phyloP scores from a whole-genome alignment of 2,113 vertebrate genomes.

The Laticauda laticaudata region DNA sequence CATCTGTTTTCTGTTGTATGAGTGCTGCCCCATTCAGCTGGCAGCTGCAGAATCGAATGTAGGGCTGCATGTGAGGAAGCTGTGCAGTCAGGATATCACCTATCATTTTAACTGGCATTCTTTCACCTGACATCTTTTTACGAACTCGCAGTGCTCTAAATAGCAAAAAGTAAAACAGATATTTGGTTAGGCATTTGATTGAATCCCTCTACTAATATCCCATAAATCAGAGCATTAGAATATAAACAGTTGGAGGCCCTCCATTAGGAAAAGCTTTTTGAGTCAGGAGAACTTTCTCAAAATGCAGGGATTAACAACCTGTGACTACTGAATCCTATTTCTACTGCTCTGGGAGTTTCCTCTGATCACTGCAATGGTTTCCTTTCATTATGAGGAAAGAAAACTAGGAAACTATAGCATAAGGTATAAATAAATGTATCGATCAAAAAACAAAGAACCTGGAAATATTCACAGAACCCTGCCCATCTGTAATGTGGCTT shows the following conservation, averaged over 20 bases:
- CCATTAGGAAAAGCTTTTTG: background rate
- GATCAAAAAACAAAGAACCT: background rate
- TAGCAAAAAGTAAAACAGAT: background rate
- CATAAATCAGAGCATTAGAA: background rate
- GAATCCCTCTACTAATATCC: background rate
- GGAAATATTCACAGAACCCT: background rate
- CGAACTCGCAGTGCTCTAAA: constrained; percentile 90
- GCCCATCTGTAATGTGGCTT: background rate
- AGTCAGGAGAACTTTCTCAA: background rate
- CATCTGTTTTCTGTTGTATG: constrained; percentile 97
- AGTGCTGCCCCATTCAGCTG: constrained; percentile 96
- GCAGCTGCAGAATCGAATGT: constrained; percentile 98
- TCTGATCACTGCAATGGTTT: background rate
- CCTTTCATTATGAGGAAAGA: background rate
- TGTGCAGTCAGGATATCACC: constrained; percentile 97
- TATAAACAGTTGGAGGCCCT: background rate
- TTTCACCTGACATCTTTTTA: constrained; percentile 99
- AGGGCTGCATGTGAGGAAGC: constrained; percentile 98
- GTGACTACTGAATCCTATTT: background rate
- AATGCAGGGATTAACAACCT: background rate
- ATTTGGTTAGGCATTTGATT: background rate
- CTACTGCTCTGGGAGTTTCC: background rate
- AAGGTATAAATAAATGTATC: background rate
- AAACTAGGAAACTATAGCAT: background rate
- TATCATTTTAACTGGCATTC: constrained; percentile 98